Evolutionary conservation across 2,888 invertebrate species (phyloP).

Genomic region (Dryomyza anilis): DNA sequence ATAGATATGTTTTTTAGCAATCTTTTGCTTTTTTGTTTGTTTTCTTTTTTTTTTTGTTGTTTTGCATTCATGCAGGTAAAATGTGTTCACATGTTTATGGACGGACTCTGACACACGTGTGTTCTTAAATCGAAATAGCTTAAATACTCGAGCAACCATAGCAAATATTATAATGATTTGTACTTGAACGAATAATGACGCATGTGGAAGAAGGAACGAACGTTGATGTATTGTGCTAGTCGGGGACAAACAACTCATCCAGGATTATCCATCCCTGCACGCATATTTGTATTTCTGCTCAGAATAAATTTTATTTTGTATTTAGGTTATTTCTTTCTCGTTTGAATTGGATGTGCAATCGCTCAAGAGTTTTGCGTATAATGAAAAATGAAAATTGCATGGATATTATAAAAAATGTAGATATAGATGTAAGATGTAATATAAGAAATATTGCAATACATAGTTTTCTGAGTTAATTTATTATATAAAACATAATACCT

Average conservation of each 20-base stretch:
- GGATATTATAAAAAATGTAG: too few species aligned
- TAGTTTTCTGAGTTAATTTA: background rate
- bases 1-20: background rate
- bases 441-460: too few species aligned
- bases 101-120: background rate
- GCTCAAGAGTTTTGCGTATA: too few species aligned
- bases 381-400: too few species aligned
- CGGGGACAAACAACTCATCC: constrained; percentile 16
- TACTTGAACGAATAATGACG: background rate
- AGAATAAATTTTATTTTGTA: too few species aligned
- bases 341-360: too few species aligned
- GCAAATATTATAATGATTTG: too few species aligned
- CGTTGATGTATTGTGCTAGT: constrained; percentile 8
- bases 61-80: background rate
- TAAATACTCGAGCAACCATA: background rate
- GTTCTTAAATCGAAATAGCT: background rate
- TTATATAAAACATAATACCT: background rate
- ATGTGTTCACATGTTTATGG: background rate
- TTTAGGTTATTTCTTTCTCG: too few species aligned
- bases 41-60: background rate
- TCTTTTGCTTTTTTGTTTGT: too few species aligned
- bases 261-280: constrained; percentile 13
- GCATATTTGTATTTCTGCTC: background rate
- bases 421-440: too few species aligned
- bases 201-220: background rate